Percentiles rank a stretch among this genome's conserved stretches.
Evolutionary conservation across 37 sponge, comb jelly and placozoan species (phyloP).

Genomic region (Ephydatia muelleri): DNA sequence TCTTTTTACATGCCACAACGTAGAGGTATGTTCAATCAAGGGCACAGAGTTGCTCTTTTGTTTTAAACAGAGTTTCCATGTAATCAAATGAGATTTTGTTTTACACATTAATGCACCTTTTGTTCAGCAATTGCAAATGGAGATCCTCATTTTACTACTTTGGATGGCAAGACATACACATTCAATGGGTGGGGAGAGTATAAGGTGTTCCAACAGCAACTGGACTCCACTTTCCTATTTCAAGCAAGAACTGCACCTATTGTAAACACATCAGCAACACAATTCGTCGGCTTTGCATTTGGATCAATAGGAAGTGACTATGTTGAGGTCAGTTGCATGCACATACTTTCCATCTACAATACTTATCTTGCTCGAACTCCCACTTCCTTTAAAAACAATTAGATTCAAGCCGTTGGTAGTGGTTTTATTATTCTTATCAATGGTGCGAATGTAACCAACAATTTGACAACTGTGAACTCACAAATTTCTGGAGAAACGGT

Average conservation of each 20-base stretch:
- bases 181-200: constrained; percentile 86
- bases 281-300: constrained; percentile 56
- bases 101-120: too few relatives aligned
- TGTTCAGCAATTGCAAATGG: constrained; percentile 56
- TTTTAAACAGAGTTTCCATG: not conserved
- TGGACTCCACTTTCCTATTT: constrained; percentile 4
- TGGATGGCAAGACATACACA: constrained; percentile 67
- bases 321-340: not conserved
- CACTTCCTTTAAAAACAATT: not conserved
- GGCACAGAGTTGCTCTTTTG: too few relatives aligned
- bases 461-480: constrained; percentile 18
- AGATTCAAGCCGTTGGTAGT: not conserved
- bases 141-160: constrained; percentile 76
- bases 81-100: not conserved
- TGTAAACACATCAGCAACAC: constrained; percentile 39
- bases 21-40: constrained; percentile 7
- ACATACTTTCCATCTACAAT: not conserved
- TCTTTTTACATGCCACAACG: constrained; percentile 22
- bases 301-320: not conserved
- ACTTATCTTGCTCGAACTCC: not conserved
- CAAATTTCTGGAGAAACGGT: not conserved
- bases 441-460: constrained; percentile 27
- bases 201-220: constrained; percentile 2
- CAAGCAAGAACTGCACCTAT: constrained; percentile 54
- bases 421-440: constrained; percentile 17